Evolutionary conservation across 2,797 vertebrate genomes (phyloP).

Genomic region (Acanthopagrus latus): DNA sequence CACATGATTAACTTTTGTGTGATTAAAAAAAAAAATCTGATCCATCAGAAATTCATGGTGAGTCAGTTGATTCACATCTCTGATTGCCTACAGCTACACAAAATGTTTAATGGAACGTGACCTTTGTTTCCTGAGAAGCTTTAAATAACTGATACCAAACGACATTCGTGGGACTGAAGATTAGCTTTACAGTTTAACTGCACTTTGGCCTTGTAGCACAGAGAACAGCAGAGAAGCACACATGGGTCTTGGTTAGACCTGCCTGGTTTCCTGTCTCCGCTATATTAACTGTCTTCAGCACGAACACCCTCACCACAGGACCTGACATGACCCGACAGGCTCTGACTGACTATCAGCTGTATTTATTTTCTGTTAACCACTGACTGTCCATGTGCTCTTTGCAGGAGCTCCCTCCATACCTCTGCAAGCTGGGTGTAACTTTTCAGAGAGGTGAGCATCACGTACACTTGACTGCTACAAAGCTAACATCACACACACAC

Average conservation of each 20-base stretch:
- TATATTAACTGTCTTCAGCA: not conserved
- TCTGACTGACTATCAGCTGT: not conserved
- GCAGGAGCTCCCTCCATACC: slow-evolving; percentile 95
- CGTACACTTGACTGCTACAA: not conserved
- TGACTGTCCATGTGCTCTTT: slow-evolving; percentile 54
- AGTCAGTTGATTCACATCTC: not conserved
- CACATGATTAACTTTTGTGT: slow-evolving; percentile 22
- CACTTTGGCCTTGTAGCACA: not conserved
- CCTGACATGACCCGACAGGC: not conserved
- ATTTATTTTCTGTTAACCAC: slow-evolving; percentile 15
- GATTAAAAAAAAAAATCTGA: not conserved
- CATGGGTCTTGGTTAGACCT: not conserved
- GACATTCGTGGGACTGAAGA: not conserved
- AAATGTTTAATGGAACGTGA: not conserved
- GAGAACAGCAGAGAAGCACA: not conserved
- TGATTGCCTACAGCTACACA: not conserved
- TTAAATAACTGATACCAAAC: not conserved
- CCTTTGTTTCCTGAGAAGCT: not conserved
- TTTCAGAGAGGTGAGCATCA: slow-evolving; percentile 93
- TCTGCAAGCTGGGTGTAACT: slow-evolving; percentile 92
- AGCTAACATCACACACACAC: not conserved
- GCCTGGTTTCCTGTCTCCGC: not conserved
- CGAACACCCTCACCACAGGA: not conserved
- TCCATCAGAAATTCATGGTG: slow-evolving; percentile 14
- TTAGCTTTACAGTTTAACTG: not conserved